These are phyloP conservation scores for Oligia latruncula DNA, from an alignment of 2,888 invertebrate species.

Conservation along the genomic window DNA sequence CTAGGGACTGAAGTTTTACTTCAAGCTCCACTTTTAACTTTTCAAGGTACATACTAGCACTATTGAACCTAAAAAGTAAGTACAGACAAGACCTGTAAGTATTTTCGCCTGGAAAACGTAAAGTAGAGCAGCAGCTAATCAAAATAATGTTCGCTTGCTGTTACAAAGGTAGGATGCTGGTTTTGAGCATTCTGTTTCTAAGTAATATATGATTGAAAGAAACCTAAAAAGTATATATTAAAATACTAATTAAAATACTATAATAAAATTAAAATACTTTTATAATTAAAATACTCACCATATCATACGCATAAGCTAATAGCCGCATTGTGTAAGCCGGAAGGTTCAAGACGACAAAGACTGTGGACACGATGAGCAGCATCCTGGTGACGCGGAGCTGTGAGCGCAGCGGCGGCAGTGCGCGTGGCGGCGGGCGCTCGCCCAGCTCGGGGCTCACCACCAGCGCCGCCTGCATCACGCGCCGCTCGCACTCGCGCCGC, in stretches of 20 bases:
- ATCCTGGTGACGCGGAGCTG: constrained; percentile 94
- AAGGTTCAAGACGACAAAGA: constrained; percentile 94
- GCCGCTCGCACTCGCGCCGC: constrained; percentile 88
- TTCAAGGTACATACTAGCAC: neutral
- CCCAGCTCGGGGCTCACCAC: constrained; percentile 21
- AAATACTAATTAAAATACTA: no score
- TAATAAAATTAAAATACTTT: no score
- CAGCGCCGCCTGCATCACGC: constrained; percentile 73
- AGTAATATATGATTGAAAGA: neutral
- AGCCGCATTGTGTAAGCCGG: constrained; percentile 94
- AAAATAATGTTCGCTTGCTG: neutral
- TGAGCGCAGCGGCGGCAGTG: constrained; percentile 81
- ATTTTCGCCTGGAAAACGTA: neutral
- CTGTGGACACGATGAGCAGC: constrained; percentile 95
- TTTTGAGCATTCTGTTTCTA: neutral
- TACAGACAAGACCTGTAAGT: neutral
- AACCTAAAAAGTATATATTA: neutral
- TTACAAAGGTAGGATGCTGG: neutral
- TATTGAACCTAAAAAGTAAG: neutral
- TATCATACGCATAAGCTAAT: constrained; percentile 90
- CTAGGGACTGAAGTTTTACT: neutral
- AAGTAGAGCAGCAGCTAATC: neutral
- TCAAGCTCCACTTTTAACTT: neutral
- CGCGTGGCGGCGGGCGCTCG: constrained; percentile 13
- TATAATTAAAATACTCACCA: constrained; percentile 80